A percentile compares a stretch with the other conserved stretches of the same genome.
Conservation (phyloP, 2,888 invertebrate genomes). For the Pollenia griseotomentosa region DNA sequence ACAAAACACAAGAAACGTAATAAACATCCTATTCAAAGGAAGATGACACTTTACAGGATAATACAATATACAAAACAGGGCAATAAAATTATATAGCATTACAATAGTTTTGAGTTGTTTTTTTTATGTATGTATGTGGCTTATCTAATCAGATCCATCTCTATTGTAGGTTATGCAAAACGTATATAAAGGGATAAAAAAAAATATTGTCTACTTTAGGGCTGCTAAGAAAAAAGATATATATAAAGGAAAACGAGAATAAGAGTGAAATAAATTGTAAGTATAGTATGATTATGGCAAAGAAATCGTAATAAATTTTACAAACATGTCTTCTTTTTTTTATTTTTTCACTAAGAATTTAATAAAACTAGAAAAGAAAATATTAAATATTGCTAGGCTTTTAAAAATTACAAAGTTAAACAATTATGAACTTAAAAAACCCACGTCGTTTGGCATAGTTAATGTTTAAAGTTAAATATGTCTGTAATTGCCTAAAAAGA, state of each 20-base stretch:
- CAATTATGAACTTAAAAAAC: too few species aligned
- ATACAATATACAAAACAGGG: not conserved
- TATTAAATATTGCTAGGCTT: not conserved
- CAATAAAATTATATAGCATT: slow-evolving; percentile 44
- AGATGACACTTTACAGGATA: slow-evolving; percentile 26
- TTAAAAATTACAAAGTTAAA: not conserved
- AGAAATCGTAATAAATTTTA: not conserved
- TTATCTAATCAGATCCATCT: slow-evolving; percentile 54
- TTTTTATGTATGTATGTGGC: not conserved
- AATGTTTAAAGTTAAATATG: too few species aligned
- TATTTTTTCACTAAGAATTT: not conserved
- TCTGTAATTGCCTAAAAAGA: too few species aligned
- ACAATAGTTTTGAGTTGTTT: slow-evolving; percentile 19
- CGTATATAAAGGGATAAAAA: not conserved
- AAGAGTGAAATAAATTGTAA: not conserved
- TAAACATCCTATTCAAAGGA: not conserved
- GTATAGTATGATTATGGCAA: slow-evolving; percentile 5
- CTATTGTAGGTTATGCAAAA: slow-evolving; percentile 4
- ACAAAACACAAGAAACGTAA: not conserved
- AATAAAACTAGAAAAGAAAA: not conserved
- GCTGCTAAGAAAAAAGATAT: not conserved
- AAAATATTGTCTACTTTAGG: slow-evolving; percentile 46
- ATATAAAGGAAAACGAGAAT: not conserved
- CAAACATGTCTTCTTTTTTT: too few species aligned
- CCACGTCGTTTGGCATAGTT: too few species aligned